A percentile compares a stretch with the other conserved stretches of the same genome.
These are phyloP conservation scores for Acronicta leporina DNA, from an alignment of 2,888 invertebrate genomes.

Conservation along the genomic window DNA sequence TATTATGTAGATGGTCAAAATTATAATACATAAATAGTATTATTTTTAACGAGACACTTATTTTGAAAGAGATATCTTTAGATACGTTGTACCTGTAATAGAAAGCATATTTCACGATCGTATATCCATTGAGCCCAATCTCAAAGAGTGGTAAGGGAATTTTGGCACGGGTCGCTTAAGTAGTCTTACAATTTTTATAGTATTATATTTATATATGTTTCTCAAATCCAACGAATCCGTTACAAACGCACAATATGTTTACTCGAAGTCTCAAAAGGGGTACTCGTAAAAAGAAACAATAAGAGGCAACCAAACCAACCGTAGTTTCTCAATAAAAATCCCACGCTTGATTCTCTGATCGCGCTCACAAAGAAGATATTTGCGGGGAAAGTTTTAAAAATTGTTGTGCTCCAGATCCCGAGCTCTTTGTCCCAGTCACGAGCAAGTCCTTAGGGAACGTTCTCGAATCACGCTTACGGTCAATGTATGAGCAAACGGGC, in stretches of 20 bases:
- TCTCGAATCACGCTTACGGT: slow-evolving; percentile 62
- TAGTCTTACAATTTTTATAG: slow-evolving; percentile 10
- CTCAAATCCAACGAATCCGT: slow-evolving; percentile 3
- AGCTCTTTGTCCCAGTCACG: slow-evolving; percentile 78
- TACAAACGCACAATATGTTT: slow-evolving; percentile 33
- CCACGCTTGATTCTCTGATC: slow-evolving; percentile 37
- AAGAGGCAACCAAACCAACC: slow-evolving; percentile 39
- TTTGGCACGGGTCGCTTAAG: slow-evolving; percentile 1
- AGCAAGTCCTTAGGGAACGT: slow-evolving; percentile 66
- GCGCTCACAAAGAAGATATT: slow-evolving; percentile 62
- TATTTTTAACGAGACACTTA: too few species aligned
- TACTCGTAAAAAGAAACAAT: slow-evolving; percentile 44
- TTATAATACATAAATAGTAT: too few species aligned
- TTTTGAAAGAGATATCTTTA: too few species aligned
- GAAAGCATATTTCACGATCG: not conserved
- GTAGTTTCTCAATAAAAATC: slow-evolving; percentile 51
- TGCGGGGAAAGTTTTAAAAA: slow-evolving; percentile 68
- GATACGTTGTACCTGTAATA: not conserved
- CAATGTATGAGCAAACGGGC: slow-evolving; percentile 54
- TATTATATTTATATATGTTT: slow-evolving; percentile 7
- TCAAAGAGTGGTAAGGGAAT: slow-evolving; percentile 14
- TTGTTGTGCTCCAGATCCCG: slow-evolving; percentile 72
- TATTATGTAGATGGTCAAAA: too few species aligned
- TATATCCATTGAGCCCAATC: not conserved
- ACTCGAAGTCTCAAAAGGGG: slow-evolving; percentile 20